Base-by-base conservation (phyloP, 2,888 invertebrate species). In the Camponotus fellah region DNA sequence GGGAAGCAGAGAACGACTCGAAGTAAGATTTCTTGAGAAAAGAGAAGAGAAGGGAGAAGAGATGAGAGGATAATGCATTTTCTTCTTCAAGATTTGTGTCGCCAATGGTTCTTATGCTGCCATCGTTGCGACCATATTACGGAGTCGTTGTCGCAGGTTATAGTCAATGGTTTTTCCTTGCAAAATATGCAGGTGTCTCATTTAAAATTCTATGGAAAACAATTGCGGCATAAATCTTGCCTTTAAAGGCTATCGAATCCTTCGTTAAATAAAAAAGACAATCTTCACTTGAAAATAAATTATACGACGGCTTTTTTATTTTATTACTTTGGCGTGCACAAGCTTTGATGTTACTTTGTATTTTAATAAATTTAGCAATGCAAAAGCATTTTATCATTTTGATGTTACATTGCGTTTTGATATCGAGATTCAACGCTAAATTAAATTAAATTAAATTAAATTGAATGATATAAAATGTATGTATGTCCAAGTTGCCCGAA, bases 41-140 rank as follows among this genome's bases (percentile, higher is more conserved):
- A 17, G 32, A 53, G n/a, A 53, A 43, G 32, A 81, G 72, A 71
- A 12, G 21, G 6, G 43, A 81, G 72, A 71, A 14, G 21, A 56
- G 34, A 62, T 6, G 68, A 60, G 34, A 40, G 75, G 76, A 85
- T 85, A 87, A 87, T 82, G 87, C 82, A 80, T 87, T 87, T 87
- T 82, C 79, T 37, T 34, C n/a, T 56, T 62, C 17, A 53, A 72
- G 53, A 37, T 60, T 53, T 49, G 26, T 21, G 64, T 81, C 60
- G 32, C 17, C 69, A 68, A 69, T 53, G 69, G 60, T 80, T 84
- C 56, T 68, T 58, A 46, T 58, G 62, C 79, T 49, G 53, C 68
- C 14, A 37, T 65, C 34, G 21, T 56, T 21, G 37, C 21, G 26
- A 37, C 49, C 53, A 69, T 64, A 79, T 86, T 83, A 83, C 66